Base-by-base conservation (phyloP, 1,140 invertebrate species). In the Papilio dardanus region DNA sequence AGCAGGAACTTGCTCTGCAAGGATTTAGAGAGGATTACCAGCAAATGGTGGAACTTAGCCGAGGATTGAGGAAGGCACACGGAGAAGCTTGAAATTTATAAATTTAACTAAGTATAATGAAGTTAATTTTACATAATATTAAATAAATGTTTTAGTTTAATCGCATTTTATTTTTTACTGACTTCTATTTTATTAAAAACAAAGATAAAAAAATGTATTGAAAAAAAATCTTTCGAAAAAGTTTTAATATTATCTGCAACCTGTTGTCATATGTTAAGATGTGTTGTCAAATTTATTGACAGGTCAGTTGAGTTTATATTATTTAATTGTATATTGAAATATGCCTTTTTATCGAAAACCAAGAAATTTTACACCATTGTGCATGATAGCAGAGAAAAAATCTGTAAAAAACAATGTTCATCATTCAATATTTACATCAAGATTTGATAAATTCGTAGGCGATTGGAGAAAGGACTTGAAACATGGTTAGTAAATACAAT, bases 51-150 rank as follows among this genome's bases (percentile, higher is more conserved):
- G 88, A 95, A 76, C 77, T 96, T 0, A 94, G 95, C 58, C 82
- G 94, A 46, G 95, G 95, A n/a, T 83, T 97, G 54, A 94, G 94
- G 83, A 94, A 94, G 80, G 95, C 95, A 0, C 96, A 97, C 87
- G 96, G 96, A 71, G 88, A 89, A 31, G 80, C 78, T 35, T 91
- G 80, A 84, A 79, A 74, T 37, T 77, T 82, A 67, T 80, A 81
- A 79, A 83, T 58, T 80, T 85, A 82, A 24, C 31, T 54, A 54
- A 50, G 69, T 50, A 19, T 33, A 21, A 37, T 46, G 5, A 19
- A 14, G 67, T 69, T 40, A 69, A 21, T 71, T 46, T 68, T 21
- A 71, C 24, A 8, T 33, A 67, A 35, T 35, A 35, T 67, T 6
- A 35, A 67, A 28, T 62, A 62, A 54, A 54, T 14, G 50, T 28